phyloP scores from a whole-genome alignment of 2,888 invertebrate genomes.

The Caenorhabditis afra region DNA sequence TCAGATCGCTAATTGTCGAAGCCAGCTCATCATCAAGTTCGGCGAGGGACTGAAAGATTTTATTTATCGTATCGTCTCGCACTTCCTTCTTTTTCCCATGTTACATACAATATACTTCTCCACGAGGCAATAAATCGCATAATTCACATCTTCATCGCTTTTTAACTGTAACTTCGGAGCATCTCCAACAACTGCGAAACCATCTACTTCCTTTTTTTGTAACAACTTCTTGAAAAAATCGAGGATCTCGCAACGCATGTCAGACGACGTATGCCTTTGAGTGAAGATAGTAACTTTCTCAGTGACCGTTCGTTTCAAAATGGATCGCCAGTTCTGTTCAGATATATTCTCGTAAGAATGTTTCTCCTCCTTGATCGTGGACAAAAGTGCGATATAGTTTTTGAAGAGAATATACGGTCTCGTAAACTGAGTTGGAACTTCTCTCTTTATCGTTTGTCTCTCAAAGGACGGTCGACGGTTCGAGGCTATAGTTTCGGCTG shows the following conservation, averaged over 20 bases:
- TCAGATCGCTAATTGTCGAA: constrained; percentile 36
- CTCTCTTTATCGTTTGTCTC: neutral
- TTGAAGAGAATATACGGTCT: constrained; percentile 20
- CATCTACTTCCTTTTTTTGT: constrained; percentile 24
- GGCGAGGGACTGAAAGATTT: constrained; percentile 29
- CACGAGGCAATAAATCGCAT: constrained; percentile 43
- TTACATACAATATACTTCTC: constrained; percentile 51
- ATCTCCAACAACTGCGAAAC: constrained; percentile 12
- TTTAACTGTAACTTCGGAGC: constrained; percentile 18
- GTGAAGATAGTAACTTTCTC: constrained; percentile 49
- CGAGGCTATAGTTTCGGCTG: no score
- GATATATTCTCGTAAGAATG: constrained; percentile 4
- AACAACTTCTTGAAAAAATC: constrained; percentile 42
- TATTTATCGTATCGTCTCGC: no score
- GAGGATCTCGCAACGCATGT: constrained; percentile 14
- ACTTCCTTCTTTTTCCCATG: no score
- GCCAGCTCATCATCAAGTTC: constrained; percentile 46
- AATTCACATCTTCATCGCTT: constrained; percentile 33
- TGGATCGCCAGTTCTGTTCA: constrained; percentile 5
- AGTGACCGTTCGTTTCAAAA: constrained; percentile 47
- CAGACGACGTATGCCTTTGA: constrained; percentile 17
- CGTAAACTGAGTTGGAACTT: neutral
- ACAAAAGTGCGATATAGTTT: constrained; percentile 32
- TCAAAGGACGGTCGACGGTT: neutral
- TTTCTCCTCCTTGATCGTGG: constrained; percentile 11